These are phyloP conservation scores for Tenrec ecaudatus DNA, from an alignment of 2,113 vertebrate species.

Conservation along the genomic window DNA sequence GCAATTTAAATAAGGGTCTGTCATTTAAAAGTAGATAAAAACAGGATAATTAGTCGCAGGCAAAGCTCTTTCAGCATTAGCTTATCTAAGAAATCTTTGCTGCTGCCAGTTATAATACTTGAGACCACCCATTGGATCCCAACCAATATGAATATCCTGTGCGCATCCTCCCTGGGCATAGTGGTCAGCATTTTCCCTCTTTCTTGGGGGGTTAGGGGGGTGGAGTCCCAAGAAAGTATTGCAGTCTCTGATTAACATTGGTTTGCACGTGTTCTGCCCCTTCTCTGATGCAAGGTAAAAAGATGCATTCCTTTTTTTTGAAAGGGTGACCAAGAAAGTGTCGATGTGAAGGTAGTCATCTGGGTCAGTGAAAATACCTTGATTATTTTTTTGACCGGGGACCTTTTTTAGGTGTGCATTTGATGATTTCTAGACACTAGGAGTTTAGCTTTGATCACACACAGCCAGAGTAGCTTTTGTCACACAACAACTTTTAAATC, in stretches of 20 bases:
- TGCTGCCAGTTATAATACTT: constrained; percentile 14
- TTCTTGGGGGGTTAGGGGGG: neutral
- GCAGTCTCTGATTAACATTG: neutral
- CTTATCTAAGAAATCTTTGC: constrained; percentile 19
- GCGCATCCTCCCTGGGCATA: neutral
- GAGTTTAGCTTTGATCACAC: constrained; percentile 40
- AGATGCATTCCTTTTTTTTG: too few species aligned
- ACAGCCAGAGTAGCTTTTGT: constrained; percentile 29
- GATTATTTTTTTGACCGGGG: constrained; percentile 20
- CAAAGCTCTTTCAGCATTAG: constrained; percentile 48
- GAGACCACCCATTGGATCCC: neutral
- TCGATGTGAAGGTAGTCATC: neutral
- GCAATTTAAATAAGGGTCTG: neutral
- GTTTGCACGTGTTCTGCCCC: constrained; percentile 12
- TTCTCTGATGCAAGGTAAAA: neutral
- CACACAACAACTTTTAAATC: neutral
- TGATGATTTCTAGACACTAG: constrained; percentile 3
- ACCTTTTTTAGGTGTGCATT: constrained; percentile 1
- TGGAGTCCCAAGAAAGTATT: neutral
- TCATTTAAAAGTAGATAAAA: constrained; percentile 61
- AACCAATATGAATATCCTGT: neutral
- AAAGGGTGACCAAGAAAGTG: neutral
- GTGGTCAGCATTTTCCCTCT: constrained; percentile 1
- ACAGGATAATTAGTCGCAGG: neutral
- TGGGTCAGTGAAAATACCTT: constrained; percentile 23